Base-by-base conservation (phyloP, 2,797 vertebrate species). In the Naso thynnoides region DNA sequence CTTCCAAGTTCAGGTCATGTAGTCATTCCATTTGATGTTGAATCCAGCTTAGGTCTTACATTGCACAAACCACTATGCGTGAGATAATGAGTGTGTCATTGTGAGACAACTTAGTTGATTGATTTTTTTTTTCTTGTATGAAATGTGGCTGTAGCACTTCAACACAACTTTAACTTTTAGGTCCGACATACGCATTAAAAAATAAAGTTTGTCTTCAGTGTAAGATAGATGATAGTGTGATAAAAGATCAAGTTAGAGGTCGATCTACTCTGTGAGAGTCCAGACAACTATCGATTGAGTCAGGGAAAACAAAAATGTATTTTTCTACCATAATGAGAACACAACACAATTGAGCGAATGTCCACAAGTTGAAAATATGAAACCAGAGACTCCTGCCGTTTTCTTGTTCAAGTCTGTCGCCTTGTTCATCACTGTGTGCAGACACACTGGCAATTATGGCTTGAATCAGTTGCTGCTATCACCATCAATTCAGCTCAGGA, bases 401-500 rank as follows among this genome's bases (percentile, higher is more conserved):
- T 63, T 61, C 57, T 65, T 15, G 9, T 39, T 65, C 13, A 65
- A 60, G 48, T 47, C 41, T 44, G 41, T 45, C 23, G 6, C 52
- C 55, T 56, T 76, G 65, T 75, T 86, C 66, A 68, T 78, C 58
- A 58, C 18, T 44, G 60, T 60, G 49, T 45, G 64, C 58, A 70
- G 68, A 75, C 47, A 27, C 23, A 41, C 41, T 19, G 21, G 61
- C 53, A 77, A 80, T 79, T 45, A 65, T 39, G 31, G 62, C 49
- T 31, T 19, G 36, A 61, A 54, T 78, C 82, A 80, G 68, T 39
- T 45, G 61, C 42, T 64, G 54, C 67, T 41, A 76, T 85, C 53
- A 21, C 6, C 67, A 83, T 76, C 52, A 79, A 89, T 87, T 86
- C 63, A 70, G 77, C 74, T 60, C 9, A 48, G 57, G 49, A 91